phyloP scores from a whole-genome alignment of 2,888 invertebrate genomes.

The Cephus sareptanus region DNA sequence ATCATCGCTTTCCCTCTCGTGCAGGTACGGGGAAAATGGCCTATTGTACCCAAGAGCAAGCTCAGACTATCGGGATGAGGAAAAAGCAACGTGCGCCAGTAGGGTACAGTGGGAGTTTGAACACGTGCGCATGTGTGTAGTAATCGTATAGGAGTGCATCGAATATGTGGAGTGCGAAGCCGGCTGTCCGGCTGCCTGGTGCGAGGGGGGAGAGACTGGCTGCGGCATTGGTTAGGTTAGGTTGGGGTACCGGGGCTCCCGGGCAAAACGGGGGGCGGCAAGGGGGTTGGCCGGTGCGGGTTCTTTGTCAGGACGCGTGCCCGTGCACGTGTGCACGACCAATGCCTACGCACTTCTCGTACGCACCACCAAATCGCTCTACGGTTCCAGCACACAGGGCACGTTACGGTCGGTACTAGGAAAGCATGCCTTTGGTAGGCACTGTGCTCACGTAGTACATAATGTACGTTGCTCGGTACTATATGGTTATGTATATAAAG shows the following conservation, averaged over 20 bases:
- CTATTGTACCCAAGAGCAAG: background rate
- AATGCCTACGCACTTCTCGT: slow-evolving; percentile 58
- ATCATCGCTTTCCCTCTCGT: background rate
- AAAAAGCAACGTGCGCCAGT: slow-evolving; percentile 8
- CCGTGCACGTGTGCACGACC: slow-evolving; percentile 64
- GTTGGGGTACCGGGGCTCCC: slow-evolving; percentile 32
- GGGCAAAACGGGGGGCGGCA: slow-evolving; percentile 23
- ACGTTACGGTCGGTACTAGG: background rate
- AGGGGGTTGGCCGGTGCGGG: slow-evolving; percentile 55
- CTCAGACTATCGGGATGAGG: background rate
- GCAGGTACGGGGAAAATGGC: background rate
- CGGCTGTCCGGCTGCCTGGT: slow-evolving; percentile 13
- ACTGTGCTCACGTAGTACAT: background rate
- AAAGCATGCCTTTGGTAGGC: background rate
- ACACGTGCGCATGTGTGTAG: slow-evolving; percentile 19
- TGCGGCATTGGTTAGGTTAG: slow-evolving; percentile 32
- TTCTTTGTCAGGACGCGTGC: slow-evolving; percentile 65
- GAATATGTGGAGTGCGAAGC: slow-evolving; percentile 10
- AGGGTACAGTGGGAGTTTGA: slow-evolving; percentile 28
- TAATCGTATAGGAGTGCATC: slow-evolving; percentile 23
- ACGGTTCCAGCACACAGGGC: background rate
- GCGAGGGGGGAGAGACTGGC: slow-evolving; percentile 29
- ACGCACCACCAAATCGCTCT: slow-evolving; percentile 27
- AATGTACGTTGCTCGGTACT: background rate
- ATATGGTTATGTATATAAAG: background rate